Evolutionary conservation across 2,113 vertebrate species (phyloP), one percentile per base, ranked within the genome.

Genomic region (Bujurquina vittata): DNA sequence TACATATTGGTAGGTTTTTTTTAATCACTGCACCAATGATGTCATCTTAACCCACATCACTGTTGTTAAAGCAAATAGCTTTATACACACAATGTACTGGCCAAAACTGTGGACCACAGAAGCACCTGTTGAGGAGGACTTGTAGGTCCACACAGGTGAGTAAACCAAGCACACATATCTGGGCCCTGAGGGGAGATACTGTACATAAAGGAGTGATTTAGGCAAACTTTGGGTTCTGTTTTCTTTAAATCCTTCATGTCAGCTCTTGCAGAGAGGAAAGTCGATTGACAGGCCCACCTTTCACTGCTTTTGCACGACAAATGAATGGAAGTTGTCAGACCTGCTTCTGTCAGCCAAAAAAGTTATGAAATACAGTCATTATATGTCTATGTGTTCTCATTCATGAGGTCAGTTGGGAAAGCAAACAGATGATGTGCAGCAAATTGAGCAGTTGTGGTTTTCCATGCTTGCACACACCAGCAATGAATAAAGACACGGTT

Each of bases 61-160:
- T 75, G 78, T 80, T 88, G 55, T 87, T 88, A 74, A 79, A 81
- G 78, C 63, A 81, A 89, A 84, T 77, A 79, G 31, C 33, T 55
- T 52, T 49, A 37, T 29, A 65, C 29, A 56, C 58, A 74, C 73
- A 77, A n/a, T 69, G 31, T 61, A 77, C 61, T 59, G 43, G 22
- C 67, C 49, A 22, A 54, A 83, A 57, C n/a, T 15, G 9, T n/a
- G 43, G 31, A 40, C 65, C 76, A 75, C 63, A 88, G 63, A 85
- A 80, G 62, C 88, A 91, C 92, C 90, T 91, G 92, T 82, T 87
- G 49, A 79, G 76, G n/a, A 75, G 56, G 52, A 72, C 80, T 65
- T 15, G 46, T 79, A 88, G 83, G 88, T 88, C 88, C 67, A 83
- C 83, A 87, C 92, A 92, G 91, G 91, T 92, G 89, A 86, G 86